Base-by-base conservation (phyloP, 2,797 vertebrate genomes). In the Sebastes itinus region DNA sequence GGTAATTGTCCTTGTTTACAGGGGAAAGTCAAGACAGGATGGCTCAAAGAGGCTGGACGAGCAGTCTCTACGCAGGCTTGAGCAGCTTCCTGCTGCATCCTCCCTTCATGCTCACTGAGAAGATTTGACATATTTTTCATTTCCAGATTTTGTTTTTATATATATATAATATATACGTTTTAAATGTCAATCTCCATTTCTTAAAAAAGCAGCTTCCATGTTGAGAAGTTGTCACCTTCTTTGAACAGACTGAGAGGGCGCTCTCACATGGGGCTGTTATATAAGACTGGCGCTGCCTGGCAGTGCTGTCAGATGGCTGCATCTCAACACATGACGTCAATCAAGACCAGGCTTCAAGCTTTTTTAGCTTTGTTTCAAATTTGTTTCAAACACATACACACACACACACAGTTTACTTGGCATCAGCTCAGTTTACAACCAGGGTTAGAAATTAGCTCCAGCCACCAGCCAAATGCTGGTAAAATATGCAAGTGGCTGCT, bases 1-100 rank as follows among this genome's bases (percentile, higher is more conserved):
- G 80, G 90, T 95, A 95, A 96, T 96, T 95, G 94, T 94, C 95
- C 95, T 96, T 96, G 95, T 96, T 96, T 96, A 95, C 90, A 74
- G 62, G 89, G 84, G 90, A 94, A 94, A 94, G 92, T 93, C 93
- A 92, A 89, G 91, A 82, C 72, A 81, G 78, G 83, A 77, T 65
- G 81, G 63, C 82, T 92, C 38, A 70, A 82, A 89, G 82, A 90
- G 79, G 80, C 30, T 76, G 89, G 90, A 85, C 78, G 49, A 79
- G 68, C 83, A 69, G 60, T 42, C 38, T 86, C 58, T 63, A 16
- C 49, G 66, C 33, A 79, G 75, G 76, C 80, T 25, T 54, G 33
- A 80, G 67, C 66, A 62, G 46, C 18, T 75, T 78, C 64, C 80
- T 66, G 42, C 38, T 35, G 11, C 74, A 65, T 74, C 72, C 72